phyloP scores from a whole-genome alignment of 1,140 invertebrate species.

The Asobara japonica region DNA sequence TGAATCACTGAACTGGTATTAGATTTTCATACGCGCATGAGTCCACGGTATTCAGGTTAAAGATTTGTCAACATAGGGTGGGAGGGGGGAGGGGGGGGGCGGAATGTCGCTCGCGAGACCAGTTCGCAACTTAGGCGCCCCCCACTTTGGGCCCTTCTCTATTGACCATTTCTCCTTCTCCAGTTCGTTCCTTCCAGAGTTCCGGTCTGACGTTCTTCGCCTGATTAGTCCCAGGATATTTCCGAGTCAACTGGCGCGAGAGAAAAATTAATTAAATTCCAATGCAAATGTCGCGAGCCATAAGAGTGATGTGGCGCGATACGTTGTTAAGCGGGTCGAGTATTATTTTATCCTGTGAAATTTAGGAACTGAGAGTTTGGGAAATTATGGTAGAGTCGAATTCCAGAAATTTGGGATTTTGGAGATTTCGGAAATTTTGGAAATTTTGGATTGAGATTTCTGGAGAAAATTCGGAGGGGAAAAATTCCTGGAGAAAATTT shows the following conservation, averaged over 20 bases:
- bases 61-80: constrained; percentile 9
- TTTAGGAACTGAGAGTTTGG: too few species aligned
- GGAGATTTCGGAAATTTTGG: too few species aligned
- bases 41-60: constrained; percentile 26
- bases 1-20: too few species aligned
- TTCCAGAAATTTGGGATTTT: too few species aligned
- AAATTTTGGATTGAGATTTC: too few species aligned
- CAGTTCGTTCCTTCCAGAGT: not conserved
- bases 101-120: constrained; percentile 28
- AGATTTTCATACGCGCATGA: constrained; percentile 22
- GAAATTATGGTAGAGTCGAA: too few species aligned
- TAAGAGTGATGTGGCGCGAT: not conserved
- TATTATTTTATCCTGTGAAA: constrained; percentile 13
- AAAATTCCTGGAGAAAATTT: too few species aligned
- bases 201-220: constrained; percentile 8
- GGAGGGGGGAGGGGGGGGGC: not conserved
- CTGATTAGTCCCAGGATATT: constrained; percentile 11
- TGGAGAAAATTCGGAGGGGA: too few species aligned
- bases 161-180: not conserved
- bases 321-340: not conserved
- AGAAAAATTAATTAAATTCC: constrained; percentile 7
- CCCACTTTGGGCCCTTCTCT: not conserved
- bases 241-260: constrained; percentile 10
- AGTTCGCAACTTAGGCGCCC: not conserved
- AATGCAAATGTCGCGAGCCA: not conserved